phyloP scores from a whole-genome alignment of 2,888 invertebrate species.

The Caenorhabditis virilis region DNA sequence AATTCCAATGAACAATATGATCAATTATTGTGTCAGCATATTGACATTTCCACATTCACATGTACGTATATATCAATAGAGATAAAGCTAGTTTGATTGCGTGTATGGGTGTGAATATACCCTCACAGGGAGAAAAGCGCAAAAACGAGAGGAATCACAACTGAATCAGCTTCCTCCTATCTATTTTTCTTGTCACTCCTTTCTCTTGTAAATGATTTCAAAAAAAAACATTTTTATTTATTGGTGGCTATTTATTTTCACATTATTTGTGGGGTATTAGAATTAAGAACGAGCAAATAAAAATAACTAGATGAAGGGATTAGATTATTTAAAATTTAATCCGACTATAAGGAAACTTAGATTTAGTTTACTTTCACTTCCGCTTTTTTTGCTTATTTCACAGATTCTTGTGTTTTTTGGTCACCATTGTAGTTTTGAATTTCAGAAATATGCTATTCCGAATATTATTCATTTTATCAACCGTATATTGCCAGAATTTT shows the following conservation, averaged over 20 bases:
- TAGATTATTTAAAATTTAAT: background rate
- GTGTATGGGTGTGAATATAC: constrained; percentile 28
- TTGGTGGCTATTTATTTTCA: background rate
- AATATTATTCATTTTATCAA: background rate
- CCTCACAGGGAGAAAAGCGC: too few relatives aligned
- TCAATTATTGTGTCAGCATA: too few relatives aligned
- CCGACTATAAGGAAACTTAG: background rate
- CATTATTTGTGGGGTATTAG: background rate
- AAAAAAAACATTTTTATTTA: background rate
- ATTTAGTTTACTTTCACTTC: background rate
- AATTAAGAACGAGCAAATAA: too few relatives aligned
- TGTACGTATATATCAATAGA: constrained; percentile 29
- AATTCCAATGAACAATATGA: too few relatives aligned
- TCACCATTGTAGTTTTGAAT: background rate
- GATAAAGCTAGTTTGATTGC: constrained; percentile 41
- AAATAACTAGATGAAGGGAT: too few relatives aligned
- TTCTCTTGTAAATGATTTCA: constrained; percentile 4
- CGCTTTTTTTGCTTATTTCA: background rate
- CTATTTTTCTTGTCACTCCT: constrained; percentile 2
- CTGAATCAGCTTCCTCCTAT: constrained; percentile 16
- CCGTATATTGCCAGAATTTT: constrained; percentile 17
- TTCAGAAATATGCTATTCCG: background rate
- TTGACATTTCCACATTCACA: too few relatives aligned
- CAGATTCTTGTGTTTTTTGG: background rate
- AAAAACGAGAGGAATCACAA: too few relatives aligned